Percentiles rank a stretch among this genome's conserved stretches.
Conservation (phyloP, 53 echinoderm and acorn worm species). For the Antedon mediterranea region DNA sequence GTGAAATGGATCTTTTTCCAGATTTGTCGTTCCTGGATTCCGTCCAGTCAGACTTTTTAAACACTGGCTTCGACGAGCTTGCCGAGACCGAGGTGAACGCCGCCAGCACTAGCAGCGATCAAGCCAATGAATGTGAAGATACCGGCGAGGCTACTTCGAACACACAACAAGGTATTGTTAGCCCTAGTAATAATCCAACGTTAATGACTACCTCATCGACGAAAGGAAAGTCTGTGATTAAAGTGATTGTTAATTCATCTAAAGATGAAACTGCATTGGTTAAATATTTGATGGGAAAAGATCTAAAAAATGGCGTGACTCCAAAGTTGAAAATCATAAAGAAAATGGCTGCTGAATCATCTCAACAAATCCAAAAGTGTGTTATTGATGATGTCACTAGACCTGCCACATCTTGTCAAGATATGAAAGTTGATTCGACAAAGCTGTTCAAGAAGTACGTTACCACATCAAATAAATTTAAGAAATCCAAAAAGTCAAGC, state of each 20-base stretch:
- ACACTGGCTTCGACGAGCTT: background rate
- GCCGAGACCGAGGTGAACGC: background rate
- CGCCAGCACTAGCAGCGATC: background rate
- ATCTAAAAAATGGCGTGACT: background rate
- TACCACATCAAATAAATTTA: too few species aligned
- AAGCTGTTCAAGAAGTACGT: background rate
- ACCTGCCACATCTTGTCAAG: too few species aligned
- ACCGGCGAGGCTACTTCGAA: background rate
- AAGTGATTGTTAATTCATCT: background rate
- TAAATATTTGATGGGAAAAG: slow-evolving; percentile 4
- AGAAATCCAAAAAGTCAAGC: background rate
- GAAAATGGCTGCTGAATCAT: background rate
- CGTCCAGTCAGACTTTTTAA: slow-evolving; percentile 11
- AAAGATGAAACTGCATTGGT: slow-evolving; percentile 3
- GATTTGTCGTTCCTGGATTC: slow-evolving; percentile 31
- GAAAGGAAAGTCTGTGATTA: slow-evolving; percentile 1
- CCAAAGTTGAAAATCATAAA: background rate
- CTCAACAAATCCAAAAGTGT: background rate
- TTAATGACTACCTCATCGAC: background rate
- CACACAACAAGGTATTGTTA: background rate
- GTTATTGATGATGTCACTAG: background rate
- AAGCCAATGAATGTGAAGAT: background rate
- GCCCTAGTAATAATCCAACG: background rate
- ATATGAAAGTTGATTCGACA: background rate
- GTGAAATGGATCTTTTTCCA: slow-evolving; percentile 45